Conservation (phyloP, 2,113 vertebrate genomes). For the Podocnemis expansa region DNA sequence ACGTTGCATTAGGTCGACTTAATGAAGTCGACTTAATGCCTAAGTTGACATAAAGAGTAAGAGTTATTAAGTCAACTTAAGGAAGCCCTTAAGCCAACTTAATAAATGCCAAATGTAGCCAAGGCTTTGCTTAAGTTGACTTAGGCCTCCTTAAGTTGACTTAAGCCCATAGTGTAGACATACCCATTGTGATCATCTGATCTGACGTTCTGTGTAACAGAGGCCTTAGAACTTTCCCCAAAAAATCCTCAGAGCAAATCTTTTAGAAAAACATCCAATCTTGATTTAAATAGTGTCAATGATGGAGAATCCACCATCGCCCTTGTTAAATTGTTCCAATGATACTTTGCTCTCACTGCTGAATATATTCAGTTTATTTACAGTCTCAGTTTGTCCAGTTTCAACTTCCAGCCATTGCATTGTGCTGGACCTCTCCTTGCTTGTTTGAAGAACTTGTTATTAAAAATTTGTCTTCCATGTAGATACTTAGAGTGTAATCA, state of each 20-base stretch:
- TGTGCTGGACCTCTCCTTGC: background rate
- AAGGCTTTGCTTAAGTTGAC: too few relatives aligned
- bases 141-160: too few relatives aligned
- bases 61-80: too few relatives aligned
- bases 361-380: background rate
- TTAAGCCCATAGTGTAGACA: too few relatives aligned
- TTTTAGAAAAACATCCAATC: background rate
- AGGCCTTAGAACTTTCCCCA: background rate
- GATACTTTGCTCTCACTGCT: background rate
- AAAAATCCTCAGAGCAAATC: background rate
- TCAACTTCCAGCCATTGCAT: background rate
- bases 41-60: too few relatives aligned
- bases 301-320: background rate
- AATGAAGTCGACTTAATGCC: too few relatives aligned
- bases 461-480: background rate
- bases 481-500: too few relatives aligned
- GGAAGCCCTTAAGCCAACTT: too few relatives aligned
- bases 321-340: background rate
- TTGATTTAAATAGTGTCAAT: background rate
- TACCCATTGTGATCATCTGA: background rate
- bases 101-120: too few relatives aligned
- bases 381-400: background rate
- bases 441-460: background rate
- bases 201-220: background rate
- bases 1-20: too few relatives aligned